Evolutionary conservation across 2,888 invertebrate genomes (phyloP), one percentile per base, ranked within the genome.

Genomic region (Megamerina dolium): DNA sequence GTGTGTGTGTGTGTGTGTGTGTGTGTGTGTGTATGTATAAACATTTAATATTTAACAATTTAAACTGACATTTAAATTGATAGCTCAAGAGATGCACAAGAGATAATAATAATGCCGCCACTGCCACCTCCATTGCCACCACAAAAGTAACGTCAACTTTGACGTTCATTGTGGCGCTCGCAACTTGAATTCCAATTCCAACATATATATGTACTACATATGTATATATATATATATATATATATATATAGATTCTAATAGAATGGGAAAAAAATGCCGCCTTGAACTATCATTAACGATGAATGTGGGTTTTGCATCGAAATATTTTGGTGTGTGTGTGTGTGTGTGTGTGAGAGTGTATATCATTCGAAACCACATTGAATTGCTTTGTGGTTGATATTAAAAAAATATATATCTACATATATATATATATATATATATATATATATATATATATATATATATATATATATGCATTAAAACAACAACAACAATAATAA

Each of bases 11-110:
- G n/a, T n/a, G 26, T 42, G 20, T n/a, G 30, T 35, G n/a, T 50
- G 53, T 54, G 43, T 41, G 37, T 44, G 42, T 48, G 27, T 37
- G 56, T 54, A 55, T 54, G 57, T 61, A 57, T 48, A 51, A 19
- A 23, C 20, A 29, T 29, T 17, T 10, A 39, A 33, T 34, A 60
- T 62, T 61, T 62, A 63, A 63, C 64, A 63, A 63, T 61, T 64
- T 63, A 62, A 62, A 62, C 62, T 63, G 62, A 64, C 64, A 62
- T 62, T 64, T 62, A 63, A 63, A 63, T 63, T 63, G 62, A 63
- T 63, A 63, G 64, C 64, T 63, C 64, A 61, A 63, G 64, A 64
- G 62, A 62, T 62, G 63, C 64, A 61, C 62, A 60, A 59, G 56
- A 60, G 59, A 59, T 59, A 59, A 27, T 10, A 14, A 31, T 9